phyloP scores from a whole-genome alignment of 35 echinoderm and acorn worm genomes.

The Holothuria glaberrima region DNA sequence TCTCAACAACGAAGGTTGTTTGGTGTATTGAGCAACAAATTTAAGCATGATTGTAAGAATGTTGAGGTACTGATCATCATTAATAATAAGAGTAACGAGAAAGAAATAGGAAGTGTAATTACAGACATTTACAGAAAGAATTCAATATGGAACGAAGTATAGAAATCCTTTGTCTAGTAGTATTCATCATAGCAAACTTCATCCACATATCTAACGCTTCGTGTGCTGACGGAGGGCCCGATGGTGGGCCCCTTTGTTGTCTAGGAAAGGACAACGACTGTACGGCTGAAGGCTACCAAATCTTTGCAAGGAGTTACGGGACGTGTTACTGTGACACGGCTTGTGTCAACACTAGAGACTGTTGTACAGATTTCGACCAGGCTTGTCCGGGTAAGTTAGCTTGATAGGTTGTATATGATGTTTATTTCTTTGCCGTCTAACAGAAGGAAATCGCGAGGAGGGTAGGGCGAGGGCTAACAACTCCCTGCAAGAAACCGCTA shows the following conservation, averaged over 20 bases:
- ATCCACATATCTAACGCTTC: not conserved
- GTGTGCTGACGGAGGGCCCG: constrained; percentile 56
- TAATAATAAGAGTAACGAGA: too few relatives aligned
- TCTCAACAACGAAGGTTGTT: too few relatives aligned
- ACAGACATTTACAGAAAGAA: too few relatives aligned
- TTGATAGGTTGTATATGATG: too few relatives aligned
- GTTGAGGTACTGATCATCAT: too few relatives aligned
- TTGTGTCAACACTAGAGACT: constrained; percentile 72
- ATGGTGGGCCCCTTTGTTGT: constrained; percentile 77
- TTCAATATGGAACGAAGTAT: not conserved
- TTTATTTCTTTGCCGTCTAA: too few relatives aligned
- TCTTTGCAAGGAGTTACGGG: constrained; percentile 32
- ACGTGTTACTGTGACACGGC: constrained; percentile 78
- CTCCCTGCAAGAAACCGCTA: too few relatives aligned
- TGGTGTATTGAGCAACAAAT: too few relatives aligned
- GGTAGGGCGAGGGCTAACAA: too few relatives aligned
- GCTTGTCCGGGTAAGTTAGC: constrained; percentile 70
- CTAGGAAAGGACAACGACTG: constrained; percentile 68
- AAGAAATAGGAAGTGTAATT: too few relatives aligned
- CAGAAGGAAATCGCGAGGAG: too few relatives aligned
- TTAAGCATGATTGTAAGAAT: too few relatives aligned
- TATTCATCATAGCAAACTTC: constrained; percentile 5
- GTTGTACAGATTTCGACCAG: constrained; percentile 74
- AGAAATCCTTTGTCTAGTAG: not conserved
- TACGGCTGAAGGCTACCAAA: constrained; percentile 57